Base-by-base conservation (phyloP, 2,888 invertebrate genomes). In the Erannis defoliaria region DNA sequence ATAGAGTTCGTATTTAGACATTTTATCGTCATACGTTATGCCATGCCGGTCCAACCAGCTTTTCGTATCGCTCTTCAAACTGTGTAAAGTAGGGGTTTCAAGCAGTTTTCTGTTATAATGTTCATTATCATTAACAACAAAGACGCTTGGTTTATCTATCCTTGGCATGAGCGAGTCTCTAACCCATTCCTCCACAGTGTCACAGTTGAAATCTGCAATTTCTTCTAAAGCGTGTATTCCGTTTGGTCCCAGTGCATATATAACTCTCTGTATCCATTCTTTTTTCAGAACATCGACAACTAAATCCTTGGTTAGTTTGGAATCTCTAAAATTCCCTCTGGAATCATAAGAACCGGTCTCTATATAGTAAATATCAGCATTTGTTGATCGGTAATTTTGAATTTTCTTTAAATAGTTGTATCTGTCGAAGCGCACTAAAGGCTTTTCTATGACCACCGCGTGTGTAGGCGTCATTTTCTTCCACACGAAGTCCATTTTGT, bases 401-500 rank as follows among this genome's bases (percentile, higher is more conserved):
- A 84, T 69, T 1, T 63, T 64, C n/a, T 68, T 80, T 37, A 86
- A 61, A 61, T 81, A 86, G 6, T 56, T 64, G 21, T 75, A 70
- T 12, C 85, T 77, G 55, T 85, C 82, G 1, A 76, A 80, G 0
- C 68, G 70, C 2, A 82, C 64, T 5, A 48, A 14, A 0, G 85
- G 85, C 9, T 73, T 76, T 55, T 87, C 86, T 0, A 81, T 68
- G 1, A 86, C 68, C 0, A 77, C 76, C n/a, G 67, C 67, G 2
- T 14, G 8, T 0, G 57, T 38, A 0, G 33, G 3, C 0, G 26
- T 8, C 3, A 76, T 35, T 9, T 67, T 70, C 43, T 76, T 71
- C 83, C 81, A 84, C 9, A 78, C 64, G 49, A 80, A 86, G 0
- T 73, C 81, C 62, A 78, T 69, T 60, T 77, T 77, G 0, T 70